These are phyloP conservation scores for Drosophila truncata DNA, from an alignment of 1,140 invertebrate genomes.

Conservation along the genomic window DNA sequence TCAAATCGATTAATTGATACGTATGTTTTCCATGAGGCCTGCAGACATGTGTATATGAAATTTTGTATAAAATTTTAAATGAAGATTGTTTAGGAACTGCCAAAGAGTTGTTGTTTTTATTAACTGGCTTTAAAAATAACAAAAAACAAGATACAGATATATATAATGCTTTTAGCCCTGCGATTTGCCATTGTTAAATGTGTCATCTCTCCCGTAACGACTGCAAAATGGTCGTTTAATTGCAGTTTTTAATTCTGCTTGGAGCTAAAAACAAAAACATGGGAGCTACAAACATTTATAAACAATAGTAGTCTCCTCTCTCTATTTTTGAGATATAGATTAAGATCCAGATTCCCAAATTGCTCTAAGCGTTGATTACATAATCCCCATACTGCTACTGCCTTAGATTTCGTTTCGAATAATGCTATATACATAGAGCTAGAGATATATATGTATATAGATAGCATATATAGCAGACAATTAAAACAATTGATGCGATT, in stretches of 20 bases:
- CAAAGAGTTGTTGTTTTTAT: too few species aligned
- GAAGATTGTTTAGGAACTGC: background rate
- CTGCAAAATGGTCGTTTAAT: constrained; percentile 15
- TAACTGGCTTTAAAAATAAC: too few species aligned
- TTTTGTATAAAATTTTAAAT: background rate
- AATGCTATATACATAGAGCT: constrained; percentile 8
- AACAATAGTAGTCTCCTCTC: background rate
- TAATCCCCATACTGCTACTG: constrained; percentile 10
- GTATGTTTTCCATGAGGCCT: background rate
- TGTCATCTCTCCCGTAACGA: constrained; percentile 29
- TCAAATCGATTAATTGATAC: background rate
- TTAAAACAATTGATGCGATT: constrained; percentile 81
- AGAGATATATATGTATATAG: constrained; percentile 15
- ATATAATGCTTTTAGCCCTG: too few species aligned
- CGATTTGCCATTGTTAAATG: constrained; percentile 3
- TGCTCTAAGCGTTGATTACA: background rate
- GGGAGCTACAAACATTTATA: background rate
- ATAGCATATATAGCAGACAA: constrained; percentile 52
- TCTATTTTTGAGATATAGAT: background rate
- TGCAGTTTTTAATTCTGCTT: constrained; percentile 5
- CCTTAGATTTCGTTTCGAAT: background rate
- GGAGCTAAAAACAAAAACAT: background rate
- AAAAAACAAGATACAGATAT: too few species aligned
- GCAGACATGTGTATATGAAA: too few species aligned
- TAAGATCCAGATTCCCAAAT: background rate